Conservation (phyloP, 64 coral and sea anemone species). For the Porites australiensis region DNA sequence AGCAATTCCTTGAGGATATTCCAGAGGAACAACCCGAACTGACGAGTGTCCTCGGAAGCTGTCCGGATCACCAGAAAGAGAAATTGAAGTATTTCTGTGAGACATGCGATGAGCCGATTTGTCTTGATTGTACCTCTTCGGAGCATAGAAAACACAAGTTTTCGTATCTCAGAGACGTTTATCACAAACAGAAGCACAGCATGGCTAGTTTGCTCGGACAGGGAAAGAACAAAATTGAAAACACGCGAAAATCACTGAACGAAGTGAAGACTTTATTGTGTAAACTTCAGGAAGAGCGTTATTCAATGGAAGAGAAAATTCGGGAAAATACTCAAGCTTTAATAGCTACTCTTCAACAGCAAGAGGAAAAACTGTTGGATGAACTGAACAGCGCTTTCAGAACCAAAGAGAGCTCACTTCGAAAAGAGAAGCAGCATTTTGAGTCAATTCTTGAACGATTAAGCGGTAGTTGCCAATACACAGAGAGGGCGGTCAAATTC, state of each 20-base stretch:
- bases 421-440: slow-evolving; percentile 80
- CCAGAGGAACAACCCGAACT: slow-evolving; percentile 92
- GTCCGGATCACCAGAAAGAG: slow-evolving; percentile 85
- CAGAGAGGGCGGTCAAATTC: slow-evolving; percentile 90
- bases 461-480: slow-evolving; percentile 82
- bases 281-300: slow-evolving; percentile 76
- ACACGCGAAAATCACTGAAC: slow-evolving; percentile 85
- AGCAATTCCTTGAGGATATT: slow-evolving; percentile 88
- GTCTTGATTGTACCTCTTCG: slow-evolving; percentile 74
- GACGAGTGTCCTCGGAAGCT: slow-evolving; percentile 73
- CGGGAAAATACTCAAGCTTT: slow-evolving; percentile 67
- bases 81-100: slow-evolving; percentile 89
- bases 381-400: slow-evolving; percentile 76
- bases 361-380: slow-evolving; percentile 64
- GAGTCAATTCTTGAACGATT: slow-evolving; percentile 77
- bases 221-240: slow-evolving; percentile 85
- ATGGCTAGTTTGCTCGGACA: slow-evolving; percentile 83
- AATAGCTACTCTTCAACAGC: slow-evolving; percentile 73
- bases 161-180: slow-evolving; percentile 91
- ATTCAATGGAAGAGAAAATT: slow-evolving; percentile 61
- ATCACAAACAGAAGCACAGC: slow-evolving; percentile 91
- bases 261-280: slow-evolving; percentile 83
- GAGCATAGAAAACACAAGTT: slow-evolving; percentile 93
- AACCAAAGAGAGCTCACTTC: slow-evolving; percentile 74
- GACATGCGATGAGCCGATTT: slow-evolving; percentile 90